phyloP scores from a whole-genome alignment of 2,888 invertebrate genomes.

The Agonopterix heracliana region DNA sequence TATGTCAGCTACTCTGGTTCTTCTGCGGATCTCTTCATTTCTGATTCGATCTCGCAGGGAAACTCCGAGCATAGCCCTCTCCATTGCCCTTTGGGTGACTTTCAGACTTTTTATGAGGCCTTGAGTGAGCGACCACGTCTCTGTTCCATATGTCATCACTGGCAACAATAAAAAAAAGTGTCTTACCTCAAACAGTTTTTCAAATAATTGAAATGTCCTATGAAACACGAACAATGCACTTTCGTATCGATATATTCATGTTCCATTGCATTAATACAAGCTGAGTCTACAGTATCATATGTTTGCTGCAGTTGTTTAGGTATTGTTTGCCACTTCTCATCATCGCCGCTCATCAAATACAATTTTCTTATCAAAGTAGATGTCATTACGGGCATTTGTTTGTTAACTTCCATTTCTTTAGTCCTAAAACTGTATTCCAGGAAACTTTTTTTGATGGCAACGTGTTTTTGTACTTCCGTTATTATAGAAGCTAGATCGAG shows the following conservation, averaged over 20 bases:
- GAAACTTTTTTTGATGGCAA: constrained; percentile 1
- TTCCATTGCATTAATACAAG: too few relatives aligned
- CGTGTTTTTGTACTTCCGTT: constrained; percentile 4
- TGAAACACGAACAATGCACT: not conserved
- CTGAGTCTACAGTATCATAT: too few relatives aligned
- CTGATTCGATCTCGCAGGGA: too few relatives aligned
- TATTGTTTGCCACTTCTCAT: not conserved
- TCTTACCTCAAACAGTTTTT: not conserved
- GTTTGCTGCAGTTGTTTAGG: too few relatives aligned
- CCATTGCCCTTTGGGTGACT: too few relatives aligned
- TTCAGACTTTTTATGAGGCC: too few relatives aligned
- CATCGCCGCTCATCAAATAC: constrained; percentile 25
- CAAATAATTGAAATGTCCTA: not conserved
- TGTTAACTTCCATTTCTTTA: constrained; percentile 34
- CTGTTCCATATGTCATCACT: too few relatives aligned
- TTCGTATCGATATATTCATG: not conserved
- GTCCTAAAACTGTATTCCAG: constrained; percentile 25
- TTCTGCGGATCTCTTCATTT: too few relatives aligned
- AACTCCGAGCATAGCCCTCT: too few relatives aligned
- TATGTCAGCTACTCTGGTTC: too few relatives aligned
- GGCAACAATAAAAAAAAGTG: not conserved
- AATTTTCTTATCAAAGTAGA: constrained; percentile 49
- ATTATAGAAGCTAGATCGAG: constrained; percentile 9
- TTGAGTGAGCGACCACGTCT: too few relatives aligned
- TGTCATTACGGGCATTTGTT: constrained; percentile 42